These are phyloP conservation scores for Tichodroma muraria DNA, from an alignment of 2,113 vertebrate genomes.

Conservation along the genomic window DNA sequence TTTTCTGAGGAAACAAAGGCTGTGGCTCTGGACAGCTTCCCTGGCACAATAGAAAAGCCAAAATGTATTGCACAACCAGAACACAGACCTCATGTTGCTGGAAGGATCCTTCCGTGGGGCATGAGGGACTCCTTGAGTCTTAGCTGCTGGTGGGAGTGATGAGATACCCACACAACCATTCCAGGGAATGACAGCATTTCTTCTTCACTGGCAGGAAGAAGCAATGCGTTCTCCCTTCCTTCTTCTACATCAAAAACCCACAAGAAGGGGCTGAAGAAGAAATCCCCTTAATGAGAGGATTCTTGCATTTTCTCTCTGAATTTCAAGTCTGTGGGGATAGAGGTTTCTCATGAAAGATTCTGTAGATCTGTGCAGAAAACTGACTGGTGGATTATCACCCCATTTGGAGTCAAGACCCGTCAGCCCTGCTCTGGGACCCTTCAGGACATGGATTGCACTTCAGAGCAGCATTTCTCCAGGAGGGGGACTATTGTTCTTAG, in stretches of 20 bases:
- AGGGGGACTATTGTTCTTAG: background rate
- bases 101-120: background rate
- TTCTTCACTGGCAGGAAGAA: background rate
- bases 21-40: background rate
- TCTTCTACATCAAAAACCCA: background rate
- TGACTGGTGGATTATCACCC: background rate
- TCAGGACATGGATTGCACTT: rapidly evolving
- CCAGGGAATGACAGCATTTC: background rate
- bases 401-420: background rate
- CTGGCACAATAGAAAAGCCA: background rate
- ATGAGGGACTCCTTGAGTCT: background rate
- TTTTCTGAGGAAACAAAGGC: background rate
- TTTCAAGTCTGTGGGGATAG: background rate
- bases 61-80: background rate
- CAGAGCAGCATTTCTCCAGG: background rate
- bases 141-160: background rate
- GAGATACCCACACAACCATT: background rate
- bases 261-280: background rate
- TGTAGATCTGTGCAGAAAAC: background rate
- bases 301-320: background rate
- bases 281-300: background rate
- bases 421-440: background rate
- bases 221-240: background rate
- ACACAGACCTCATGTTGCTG: background rate
- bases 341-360: background rate